phyloP scores from a whole-genome alignment of 1,140 invertebrate species.

The Dermatophagoides farinae region DNA sequence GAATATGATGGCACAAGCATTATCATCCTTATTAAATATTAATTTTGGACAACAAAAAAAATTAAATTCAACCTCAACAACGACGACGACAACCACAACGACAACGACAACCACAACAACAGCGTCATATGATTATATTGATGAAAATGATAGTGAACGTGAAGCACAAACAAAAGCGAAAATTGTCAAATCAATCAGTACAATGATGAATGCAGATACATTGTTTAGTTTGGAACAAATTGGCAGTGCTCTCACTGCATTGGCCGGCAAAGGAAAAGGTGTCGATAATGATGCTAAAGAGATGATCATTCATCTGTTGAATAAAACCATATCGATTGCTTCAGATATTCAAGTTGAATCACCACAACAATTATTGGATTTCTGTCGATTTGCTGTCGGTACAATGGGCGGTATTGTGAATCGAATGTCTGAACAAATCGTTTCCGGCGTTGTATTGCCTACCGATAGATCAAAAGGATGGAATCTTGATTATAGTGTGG shows the following conservation, averaged over 20 bases:
- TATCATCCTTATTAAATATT: constrained; percentile 21
- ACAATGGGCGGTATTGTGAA: constrained; percentile 22
- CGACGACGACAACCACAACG: constrained; percentile 12
- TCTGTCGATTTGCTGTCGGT: constrained; percentile 21
- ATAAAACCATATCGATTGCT: constrained; percentile 20
- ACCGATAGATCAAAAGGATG: constrained; percentile 20
- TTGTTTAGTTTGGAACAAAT: constrained; percentile 20
- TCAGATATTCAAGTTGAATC: constrained; percentile 21
- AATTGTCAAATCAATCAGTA: constrained; percentile 21
- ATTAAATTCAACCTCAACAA: not conserved
- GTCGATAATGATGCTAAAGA: constrained; percentile 22
- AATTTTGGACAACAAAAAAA: constrained; percentile 14
- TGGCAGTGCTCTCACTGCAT: constrained; percentile 21
- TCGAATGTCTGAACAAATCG: constrained; percentile 21
- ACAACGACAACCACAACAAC: constrained; percentile 11
- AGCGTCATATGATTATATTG: not conserved
- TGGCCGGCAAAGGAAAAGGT: constrained; percentile 19
- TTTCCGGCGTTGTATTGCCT: constrained; percentile 20
- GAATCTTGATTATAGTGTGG: constrained; percentile 21
- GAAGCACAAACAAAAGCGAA: constrained; percentile 17
- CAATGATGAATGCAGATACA: constrained; percentile 22
- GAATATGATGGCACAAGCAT: constrained; percentile 21
- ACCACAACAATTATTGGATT: constrained; percentile 21
- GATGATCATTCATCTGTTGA: constrained; percentile 19
- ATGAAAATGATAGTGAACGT: constrained; percentile 19